phyloP scores from a whole-genome alignment of 2,888 invertebrate species.

The Philereme vetulata region DNA sequence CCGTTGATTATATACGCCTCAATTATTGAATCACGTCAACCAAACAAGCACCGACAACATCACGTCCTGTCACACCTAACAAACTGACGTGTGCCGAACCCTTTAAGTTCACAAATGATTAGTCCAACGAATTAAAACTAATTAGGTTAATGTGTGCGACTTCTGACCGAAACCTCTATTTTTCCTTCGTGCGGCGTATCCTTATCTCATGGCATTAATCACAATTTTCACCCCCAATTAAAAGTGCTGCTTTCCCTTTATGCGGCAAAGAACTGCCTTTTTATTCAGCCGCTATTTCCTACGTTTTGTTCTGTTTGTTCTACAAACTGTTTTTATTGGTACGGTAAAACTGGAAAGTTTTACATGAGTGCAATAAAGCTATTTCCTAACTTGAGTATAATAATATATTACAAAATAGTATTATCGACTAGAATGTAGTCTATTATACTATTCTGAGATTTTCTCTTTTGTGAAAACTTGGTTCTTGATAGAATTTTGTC shows the following conservation, averaged over 20 bases:
- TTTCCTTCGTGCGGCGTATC: slow-evolving; percentile 64
- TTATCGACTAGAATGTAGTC: no score
- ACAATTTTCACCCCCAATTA: slow-evolving; percentile 82
- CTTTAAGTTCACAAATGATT: slow-evolving; percentile 74
- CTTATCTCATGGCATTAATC: slow-evolving; percentile 81
- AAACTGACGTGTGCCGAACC: slow-evolving; percentile 36
- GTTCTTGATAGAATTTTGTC: no score
- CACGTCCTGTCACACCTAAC: slow-evolving; percentile 21
- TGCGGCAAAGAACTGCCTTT: slow-evolving; percentile 52
- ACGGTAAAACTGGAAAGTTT: slow-evolving; percentile 59
- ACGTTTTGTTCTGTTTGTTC: slow-evolving; percentile 65
- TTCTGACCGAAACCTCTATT: slow-evolving; percentile 66
- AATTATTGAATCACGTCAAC: no score
- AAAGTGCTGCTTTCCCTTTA: slow-evolving; percentile 61
- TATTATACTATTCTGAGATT: not conserved
- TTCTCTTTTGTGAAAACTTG: no score
- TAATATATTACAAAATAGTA: no score
- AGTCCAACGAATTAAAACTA: slow-evolving; percentile 79
- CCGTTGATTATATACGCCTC: no score
- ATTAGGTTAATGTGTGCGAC: slow-evolving; percentile 82
- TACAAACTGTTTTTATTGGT: slow-evolving; percentile 66
- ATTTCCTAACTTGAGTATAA: slow-evolving; percentile 40
- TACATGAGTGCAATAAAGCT: slow-evolving; percentile 50
- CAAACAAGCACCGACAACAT: not conserved
- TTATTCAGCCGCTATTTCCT: slow-evolving; percentile 66